Evolutionary conservation across 1,140 invertebrate genomes (phyloP).

Genomic region (Mactra quadrangularis): DNA sequence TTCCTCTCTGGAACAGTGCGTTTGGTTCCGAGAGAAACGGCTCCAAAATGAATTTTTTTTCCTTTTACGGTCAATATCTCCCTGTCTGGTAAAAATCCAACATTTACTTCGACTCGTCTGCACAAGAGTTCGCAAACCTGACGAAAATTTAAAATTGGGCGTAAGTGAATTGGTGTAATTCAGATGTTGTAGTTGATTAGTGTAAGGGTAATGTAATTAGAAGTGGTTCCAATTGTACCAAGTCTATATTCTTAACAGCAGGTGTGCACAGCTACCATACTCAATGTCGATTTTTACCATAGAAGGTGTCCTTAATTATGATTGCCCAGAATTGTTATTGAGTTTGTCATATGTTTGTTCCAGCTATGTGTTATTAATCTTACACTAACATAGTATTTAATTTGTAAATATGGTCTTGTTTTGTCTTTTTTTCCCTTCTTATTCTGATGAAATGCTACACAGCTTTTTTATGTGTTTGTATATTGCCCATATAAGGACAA

Average conservation of each 20-base stretch:
- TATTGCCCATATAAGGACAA: too few species aligned
- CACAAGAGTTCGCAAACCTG: background rate
- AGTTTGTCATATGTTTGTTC: slow-evolving; percentile 53
- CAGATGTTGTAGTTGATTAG: slow-evolving; percentile 51
- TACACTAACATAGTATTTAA: slow-evolving; percentile 10
- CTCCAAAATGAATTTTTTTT: background rate
- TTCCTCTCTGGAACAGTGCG: background rate
- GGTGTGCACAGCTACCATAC: slow-evolving; percentile 33
- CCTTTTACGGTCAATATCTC: slow-evolving; percentile 5
- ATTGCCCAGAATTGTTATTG: slow-evolving; percentile 50
- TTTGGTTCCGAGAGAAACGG: background rate
- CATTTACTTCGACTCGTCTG: slow-evolving; percentile 28
- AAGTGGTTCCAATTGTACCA: slow-evolving; percentile 44
- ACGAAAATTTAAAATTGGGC: slow-evolving; percentile 23
- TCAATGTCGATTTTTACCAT: slow-evolving; percentile 46
- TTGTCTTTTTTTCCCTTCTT: too few species aligned
- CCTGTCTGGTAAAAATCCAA: slow-evolving; percentile 9
- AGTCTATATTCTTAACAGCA: slow-evolving; percentile 45
- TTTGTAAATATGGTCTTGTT: too few species aligned
- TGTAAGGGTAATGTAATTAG: slow-evolving; percentile 42
- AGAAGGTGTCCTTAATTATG: slow-evolving; percentile 58
- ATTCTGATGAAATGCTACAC: too few species aligned
- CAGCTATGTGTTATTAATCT: slow-evolving; percentile 22
- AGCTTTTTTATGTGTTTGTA: too few species aligned
- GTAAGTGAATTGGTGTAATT: slow-evolving; percentile 44